phyloP scores from a whole-genome alignment of 2,888 invertebrate genomes.

The Orthonychiurus folsomi region DNA sequence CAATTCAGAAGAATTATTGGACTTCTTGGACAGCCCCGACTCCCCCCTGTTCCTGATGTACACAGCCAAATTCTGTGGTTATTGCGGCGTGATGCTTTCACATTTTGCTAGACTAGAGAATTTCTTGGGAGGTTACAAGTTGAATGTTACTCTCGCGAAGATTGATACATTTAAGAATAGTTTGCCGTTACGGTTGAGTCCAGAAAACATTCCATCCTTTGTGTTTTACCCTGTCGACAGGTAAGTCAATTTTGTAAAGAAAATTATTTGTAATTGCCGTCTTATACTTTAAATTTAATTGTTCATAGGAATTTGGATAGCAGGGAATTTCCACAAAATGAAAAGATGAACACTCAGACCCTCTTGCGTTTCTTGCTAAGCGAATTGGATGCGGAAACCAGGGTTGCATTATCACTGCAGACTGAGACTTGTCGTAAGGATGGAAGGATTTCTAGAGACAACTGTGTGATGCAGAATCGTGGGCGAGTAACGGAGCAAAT shows the following conservation, averaged over 20 bases:
- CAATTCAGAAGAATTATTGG: conserved; percentile 22
- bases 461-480: conserved; percentile 19
- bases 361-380: conserved; percentile 33
- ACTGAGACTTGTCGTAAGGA: neutral
- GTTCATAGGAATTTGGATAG: conserved; percentile 30
- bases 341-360: conserved; percentile 27
- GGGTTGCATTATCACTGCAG: conserved; percentile 22
- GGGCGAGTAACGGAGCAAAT: conserved; percentile 21
- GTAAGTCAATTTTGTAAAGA: conserved; percentile 21
- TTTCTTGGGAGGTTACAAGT: conserved; percentile 27
- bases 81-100: conserved; percentile 29
- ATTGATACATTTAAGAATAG: conserved; percentile 36
- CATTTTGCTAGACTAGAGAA: conserved; percentile 32
- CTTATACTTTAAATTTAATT: conserved; percentile 4
- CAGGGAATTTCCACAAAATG: conserved; percentile 27
- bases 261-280: neutral
- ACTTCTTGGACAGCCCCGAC: conserved; percentile 18
- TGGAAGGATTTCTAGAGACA: too few relatives aligned
- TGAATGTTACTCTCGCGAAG: conserved; percentile 28
- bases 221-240: conserved; percentile 32
- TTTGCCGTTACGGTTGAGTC: conserved; percentile 28
- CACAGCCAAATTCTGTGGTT: conserved; percentile 38
- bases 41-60: conserved; percentile 29
- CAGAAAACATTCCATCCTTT: conserved; percentile 33
- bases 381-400: conserved; percentile 30